phyloP scores from a whole-genome alignment of 2,797 vertebrate species.

The Hyperoplus immaculatus region DNA sequence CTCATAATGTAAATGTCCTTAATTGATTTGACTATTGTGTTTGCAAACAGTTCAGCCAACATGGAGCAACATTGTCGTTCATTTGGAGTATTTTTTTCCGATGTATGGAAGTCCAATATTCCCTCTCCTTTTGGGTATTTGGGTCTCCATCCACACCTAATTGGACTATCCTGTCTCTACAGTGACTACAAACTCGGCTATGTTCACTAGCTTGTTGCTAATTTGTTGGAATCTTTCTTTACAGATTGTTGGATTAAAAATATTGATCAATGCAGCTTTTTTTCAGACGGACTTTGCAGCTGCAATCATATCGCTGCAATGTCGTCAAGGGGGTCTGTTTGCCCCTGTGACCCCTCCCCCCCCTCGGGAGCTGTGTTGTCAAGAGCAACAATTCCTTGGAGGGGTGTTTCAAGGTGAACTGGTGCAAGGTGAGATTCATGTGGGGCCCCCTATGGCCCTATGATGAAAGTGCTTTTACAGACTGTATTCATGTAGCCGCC shows the following conservation, averaged over 20 bases:
- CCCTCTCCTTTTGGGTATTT: not conserved
- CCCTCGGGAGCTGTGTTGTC: not conserved
- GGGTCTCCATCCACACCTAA: not conserved
- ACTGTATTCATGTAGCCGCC: not conserved
- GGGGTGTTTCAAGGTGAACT: constrained; percentile 1
- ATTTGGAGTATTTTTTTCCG: not conserved
- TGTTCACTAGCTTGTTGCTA: not conserved
- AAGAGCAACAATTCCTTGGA: constrained; percentile 4
- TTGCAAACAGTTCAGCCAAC: not conserved
- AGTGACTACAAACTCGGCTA: not conserved
- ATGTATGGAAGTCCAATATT: not conserved
- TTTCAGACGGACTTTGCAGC: not conserved
- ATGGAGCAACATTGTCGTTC: not conserved
- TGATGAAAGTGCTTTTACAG: not conserved
- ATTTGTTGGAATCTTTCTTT: not conserved
- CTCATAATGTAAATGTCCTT: not conserved
- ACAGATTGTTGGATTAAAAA: not conserved
- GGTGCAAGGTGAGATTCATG: not conserved
- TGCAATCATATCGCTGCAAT: not conserved
- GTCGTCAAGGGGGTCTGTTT: not conserved
- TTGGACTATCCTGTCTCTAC: not conserved
- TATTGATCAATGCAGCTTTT: not conserved
- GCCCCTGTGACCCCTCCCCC: not conserved
- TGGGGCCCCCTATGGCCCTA: not conserved
- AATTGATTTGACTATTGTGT: not conserved